Evolutionary conservation across 2,888 invertebrate genomes (phyloP).

Genomic region (Corythucha ciliata): DNA sequence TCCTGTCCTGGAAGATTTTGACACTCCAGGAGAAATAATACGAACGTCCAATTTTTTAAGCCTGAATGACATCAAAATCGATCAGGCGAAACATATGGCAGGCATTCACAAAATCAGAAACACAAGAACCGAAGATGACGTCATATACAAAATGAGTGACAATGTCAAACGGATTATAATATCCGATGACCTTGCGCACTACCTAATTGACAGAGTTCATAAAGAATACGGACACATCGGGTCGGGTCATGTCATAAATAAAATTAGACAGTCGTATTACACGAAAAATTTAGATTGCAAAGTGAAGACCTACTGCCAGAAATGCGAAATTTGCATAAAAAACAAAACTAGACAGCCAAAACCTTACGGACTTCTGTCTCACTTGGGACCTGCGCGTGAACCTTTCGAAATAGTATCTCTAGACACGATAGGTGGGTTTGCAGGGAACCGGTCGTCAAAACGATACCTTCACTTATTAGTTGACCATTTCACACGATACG

Average conservation of each 20-base stretch:
- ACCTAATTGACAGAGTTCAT: neutral
- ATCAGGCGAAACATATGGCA: conserved; percentile 10
- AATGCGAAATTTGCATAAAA: conserved; percentile 27
- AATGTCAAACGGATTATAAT: conserved; percentile 2
- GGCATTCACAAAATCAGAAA: too few relatives aligned
- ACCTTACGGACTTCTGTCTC: conserved; percentile 32
- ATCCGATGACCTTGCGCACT: neutral
- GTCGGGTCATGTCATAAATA: conserved; percentile 11
- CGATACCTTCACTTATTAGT: conserved; percentile 36
- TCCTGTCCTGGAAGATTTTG: conserved; percentile 18
- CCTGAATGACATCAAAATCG: neutral
- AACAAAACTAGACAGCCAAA: conserved; percentile 29
- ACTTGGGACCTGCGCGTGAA: conserved; percentile 31
- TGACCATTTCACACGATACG: conserved; percentile 38
- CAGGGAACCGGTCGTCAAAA: conserved; percentile 37
- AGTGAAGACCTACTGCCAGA: conserved; percentile 11
- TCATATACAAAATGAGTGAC: neutral
- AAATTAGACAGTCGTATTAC: conserved; percentile 5
- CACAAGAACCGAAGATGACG: neutral
- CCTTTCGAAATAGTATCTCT: conserved; percentile 38
- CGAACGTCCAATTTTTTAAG: conserved; percentile 8
- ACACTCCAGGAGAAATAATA: conserved; percentile 23
- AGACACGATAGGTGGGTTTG: conserved; percentile 39
- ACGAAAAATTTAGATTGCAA: conserved; percentile 10
- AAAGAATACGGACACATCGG: conserved; percentile 10